phyloP scores from a whole-genome alignment of 2,888 invertebrate species.

The Microctonus aethiopoides region DNA sequence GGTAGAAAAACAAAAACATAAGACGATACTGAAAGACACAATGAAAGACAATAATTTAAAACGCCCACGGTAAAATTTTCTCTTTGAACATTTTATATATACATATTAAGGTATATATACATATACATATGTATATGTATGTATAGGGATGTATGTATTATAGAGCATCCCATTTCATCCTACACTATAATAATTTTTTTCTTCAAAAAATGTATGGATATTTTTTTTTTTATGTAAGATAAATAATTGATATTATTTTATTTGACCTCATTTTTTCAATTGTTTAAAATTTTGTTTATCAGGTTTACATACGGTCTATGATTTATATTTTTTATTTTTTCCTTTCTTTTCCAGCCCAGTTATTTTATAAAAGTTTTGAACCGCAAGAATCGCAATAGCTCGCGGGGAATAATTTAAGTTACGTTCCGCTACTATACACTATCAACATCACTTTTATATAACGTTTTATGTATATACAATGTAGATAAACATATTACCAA shows the following conservation, averaged over 20 bases:
- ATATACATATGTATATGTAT: not conserved
- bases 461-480: not conserved
- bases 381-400: constrained; percentile 27
- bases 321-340: constrained; percentile 48
- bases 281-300: constrained; percentile 58
- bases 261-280: constrained; percentile 45
- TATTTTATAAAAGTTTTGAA: constrained; percentile 45
- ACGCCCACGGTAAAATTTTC: not conserved
- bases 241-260: not conserved
- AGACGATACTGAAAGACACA: not conserved
- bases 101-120: not conserved
- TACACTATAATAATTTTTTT: not conserved
- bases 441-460: constrained; percentile 13
- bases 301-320: constrained; percentile 47
- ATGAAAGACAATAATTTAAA: constrained; percentile 1
- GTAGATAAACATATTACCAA: not conserved
- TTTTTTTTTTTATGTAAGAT: not conserved
- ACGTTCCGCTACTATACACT: constrained; percentile 23
- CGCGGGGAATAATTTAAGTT: constrained; percentile 22
- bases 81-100: not conserved
- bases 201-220: not conserved
- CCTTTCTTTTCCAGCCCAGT: constrained; percentile 53
- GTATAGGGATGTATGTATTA: not conserved
- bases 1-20: not conserved
- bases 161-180: not conserved